Evolutionary conservation across 2,888 invertebrate species (phyloP), one percentile per base, ranked within the genome.

Genomic region (Ectobius pallidus): DNA sequence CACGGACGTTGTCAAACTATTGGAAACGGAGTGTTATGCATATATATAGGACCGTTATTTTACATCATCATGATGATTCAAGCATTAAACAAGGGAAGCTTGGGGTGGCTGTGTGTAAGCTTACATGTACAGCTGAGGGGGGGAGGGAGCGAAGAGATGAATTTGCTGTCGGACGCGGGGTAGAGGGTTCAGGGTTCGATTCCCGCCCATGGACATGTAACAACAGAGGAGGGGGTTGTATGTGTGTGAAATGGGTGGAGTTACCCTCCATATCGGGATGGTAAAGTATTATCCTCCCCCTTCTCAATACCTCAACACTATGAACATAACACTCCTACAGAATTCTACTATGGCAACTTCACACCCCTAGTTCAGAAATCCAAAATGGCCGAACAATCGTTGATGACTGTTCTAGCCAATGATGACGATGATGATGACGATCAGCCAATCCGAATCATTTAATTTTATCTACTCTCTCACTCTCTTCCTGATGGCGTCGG

Each of bases 371-470:
- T 65, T 44, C 46, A 46, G 65, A 46, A 44, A 65, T 25, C 70
- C 62, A 71, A 71, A 62, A 71, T 71, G 70, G 70, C 70, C 70
- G 70, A 71, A 63, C 70, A 71, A 46, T 71, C 34, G 11, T 65
- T 22, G 46, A 71, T 71, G 70, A 71, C 49, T 46, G 46, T 49
- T 71, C 70, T 44, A 62, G 46, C 70, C 70, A 71, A 71, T 71
- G 70, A 71, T 62, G 70, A 71, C 70, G 44, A 71, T 71, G 70
- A 71, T 62, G 70, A 71, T 71, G 70, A 71, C 49, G 70, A 71
- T 71, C 70, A 49, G 22, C 70, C 70, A 71, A 71, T 71, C 44
- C 70, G 63, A 49, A 71, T 71, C 62, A 71, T 71, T 62, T 46
- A 65, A 46, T 65, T 65, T 65, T 65, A 65, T 63, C 61, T 25